Percentiles rank a stretch among this genome's conserved stretches.
These are phyloP conservation scores for Chrysomela aeneicollis DNA, from an alignment of 2,888 invertebrate species.

Conservation along the genomic window DNA sequence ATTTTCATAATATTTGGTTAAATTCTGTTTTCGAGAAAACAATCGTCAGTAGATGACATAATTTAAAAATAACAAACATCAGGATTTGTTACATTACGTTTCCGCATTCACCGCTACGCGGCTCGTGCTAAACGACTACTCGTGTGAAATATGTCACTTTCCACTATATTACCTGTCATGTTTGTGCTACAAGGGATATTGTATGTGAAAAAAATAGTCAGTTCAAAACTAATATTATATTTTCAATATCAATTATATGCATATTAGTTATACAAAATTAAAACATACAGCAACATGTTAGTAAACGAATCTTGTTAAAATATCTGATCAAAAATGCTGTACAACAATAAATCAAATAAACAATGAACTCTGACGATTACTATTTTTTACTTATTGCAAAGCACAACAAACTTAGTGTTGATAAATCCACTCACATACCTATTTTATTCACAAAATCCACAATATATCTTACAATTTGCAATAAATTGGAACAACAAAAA, in stretches of 20 bases:
- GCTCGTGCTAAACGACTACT: too few species aligned
- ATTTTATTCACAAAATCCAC: slow-evolving; percentile 48
- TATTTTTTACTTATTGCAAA: slow-evolving; percentile 46
- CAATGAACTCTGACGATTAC: slow-evolving; percentile 33
- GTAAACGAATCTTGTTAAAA: slow-evolving; percentile 45
- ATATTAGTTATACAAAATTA: slow-evolving; percentile 23
- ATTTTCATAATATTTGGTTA: too few species aligned
- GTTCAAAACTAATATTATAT: slow-evolving; percentile 19
- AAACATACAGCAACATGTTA: slow-evolving; percentile 23
- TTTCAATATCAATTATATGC: slow-evolving; percentile 21
- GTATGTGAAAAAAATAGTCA: neutral
- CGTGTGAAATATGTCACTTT: too few species aligned
- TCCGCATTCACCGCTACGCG: too few species aligned
- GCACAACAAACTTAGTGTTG: slow-evolving; percentile 12
- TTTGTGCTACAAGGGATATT: too few species aligned
- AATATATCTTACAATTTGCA: slow-evolving; percentile 45
- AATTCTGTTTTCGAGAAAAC: too few species aligned
- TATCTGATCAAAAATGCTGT: slow-evolving; percentile 59
- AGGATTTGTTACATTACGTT: too few species aligned
- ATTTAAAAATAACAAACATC: too few species aligned
- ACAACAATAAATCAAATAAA: slow-evolving; percentile 45
- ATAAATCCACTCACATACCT: slow-evolving; percentile 38
- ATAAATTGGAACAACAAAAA: slow-evolving; percentile 30
- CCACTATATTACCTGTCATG: too few species aligned
- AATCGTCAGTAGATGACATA: too few species aligned